Conservation (phyloP, 2,113 vertebrate species). For the Geococcyx californianus region DNA sequence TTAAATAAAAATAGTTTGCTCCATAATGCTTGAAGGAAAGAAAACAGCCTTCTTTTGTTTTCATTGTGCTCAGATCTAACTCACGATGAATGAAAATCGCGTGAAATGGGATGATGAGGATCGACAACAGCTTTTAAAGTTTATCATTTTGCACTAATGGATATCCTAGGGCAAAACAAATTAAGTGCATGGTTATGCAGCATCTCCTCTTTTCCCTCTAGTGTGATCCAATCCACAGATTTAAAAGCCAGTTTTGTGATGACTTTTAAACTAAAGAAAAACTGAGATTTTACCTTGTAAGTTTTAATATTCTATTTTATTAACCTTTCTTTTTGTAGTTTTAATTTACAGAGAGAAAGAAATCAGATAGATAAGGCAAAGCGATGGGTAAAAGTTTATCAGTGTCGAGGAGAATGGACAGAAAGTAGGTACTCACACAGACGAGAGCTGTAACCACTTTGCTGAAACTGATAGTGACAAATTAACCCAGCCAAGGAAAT, state of each 20-base stretch:
- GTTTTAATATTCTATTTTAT: neutral
- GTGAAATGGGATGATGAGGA: neutral
- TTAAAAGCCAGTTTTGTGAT: neutral
- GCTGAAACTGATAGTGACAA: constrained; percentile 29
- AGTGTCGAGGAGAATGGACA: neutral
- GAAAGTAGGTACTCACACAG: neutral
- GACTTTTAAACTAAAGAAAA: neutral
- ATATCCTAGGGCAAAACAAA: neutral
- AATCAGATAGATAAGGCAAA: neutral
- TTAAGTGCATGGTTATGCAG: neutral
- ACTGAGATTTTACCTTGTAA: neutral
- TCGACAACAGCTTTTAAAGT: neutral
- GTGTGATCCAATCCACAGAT: neutral
- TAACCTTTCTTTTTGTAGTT: neutral
- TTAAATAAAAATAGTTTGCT: neutral
- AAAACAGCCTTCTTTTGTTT: neutral
- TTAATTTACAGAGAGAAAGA: constrained; percentile 14
- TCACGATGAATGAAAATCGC: neutral
- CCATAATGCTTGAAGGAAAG: neutral
- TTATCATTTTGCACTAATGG: neutral
- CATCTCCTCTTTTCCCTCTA: neutral
- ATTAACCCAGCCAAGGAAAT: constrained; percentile 49
- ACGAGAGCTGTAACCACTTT: constrained; percentile 1
- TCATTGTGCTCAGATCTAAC: neutral
- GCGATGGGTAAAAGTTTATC: constrained; percentile 9